Conservation (phyloP, 2,888 invertebrate genomes). For the Auanema freiburgensis region DNA sequence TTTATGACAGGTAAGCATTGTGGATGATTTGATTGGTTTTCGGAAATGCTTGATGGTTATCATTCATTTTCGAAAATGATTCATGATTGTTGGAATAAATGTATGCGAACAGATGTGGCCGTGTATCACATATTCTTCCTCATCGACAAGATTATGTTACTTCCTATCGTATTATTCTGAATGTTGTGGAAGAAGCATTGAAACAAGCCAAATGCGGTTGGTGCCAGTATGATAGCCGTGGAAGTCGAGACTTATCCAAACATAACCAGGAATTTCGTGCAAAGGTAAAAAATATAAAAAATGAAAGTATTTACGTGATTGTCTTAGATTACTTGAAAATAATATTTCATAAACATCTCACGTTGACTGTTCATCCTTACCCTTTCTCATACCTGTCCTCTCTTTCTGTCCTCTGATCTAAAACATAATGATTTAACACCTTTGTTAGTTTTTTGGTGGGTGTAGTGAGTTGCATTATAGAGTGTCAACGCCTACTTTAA, state of each 20-base stretch:
- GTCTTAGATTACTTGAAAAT: slow-evolving; percentile 1
- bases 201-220: slow-evolving; percentile 33
- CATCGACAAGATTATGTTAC: slow-evolving; percentile 6
- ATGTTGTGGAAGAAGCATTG: slow-evolving; percentile 16
- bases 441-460: too few species aligned
- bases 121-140: slow-evolving; percentile 22
- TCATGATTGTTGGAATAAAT: too few species aligned
- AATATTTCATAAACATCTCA: too few species aligned
- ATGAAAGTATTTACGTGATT: neutral
- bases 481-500: too few species aligned
- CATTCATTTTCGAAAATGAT: neutral
- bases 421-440: too few species aligned
- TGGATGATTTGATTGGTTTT: slow-evolving; percentile 4
- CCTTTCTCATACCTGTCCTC: too few species aligned
- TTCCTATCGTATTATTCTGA: slow-evolving; percentile 15
- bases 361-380: too few species aligned
- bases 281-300: too few species aligned
- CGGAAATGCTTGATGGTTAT: neutral
- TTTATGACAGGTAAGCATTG: slow-evolving; percentile 31
- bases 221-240: slow-evolving; percentile 32
- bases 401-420: too few species aligned
- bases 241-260: slow-evolving; percentile 9
- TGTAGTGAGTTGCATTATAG: too few species aligned
- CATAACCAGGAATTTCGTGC: too few species aligned
- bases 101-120: slow-evolving; percentile 32